These are phyloP conservation scores for Alouatta palliata DNA, from an alignment of 2,113 vertebrate genomes.

Conservation along the genomic window DNA sequence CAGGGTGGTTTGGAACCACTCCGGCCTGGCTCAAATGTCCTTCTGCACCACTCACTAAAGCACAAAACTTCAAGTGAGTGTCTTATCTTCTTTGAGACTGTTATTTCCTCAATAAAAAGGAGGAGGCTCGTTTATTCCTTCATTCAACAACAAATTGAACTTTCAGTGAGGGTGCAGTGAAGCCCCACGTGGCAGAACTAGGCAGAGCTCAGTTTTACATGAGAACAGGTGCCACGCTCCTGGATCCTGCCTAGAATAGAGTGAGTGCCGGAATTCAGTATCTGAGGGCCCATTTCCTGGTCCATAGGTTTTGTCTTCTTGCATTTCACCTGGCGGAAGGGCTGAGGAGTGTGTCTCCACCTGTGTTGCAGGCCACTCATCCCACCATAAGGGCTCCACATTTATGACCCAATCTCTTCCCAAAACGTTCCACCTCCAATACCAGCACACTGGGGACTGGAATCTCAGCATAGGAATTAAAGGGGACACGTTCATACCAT, in stretches of 20 bases:
- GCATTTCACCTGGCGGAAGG: neutral
- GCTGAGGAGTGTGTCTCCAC: neutral
- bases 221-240: fast-evolving
- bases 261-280: neutral
- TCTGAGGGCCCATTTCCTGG: neutral
- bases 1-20: fast-evolving
- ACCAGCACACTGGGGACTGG: neutral
- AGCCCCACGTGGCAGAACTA: neutral
- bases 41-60: neutral
- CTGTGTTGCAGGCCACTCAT: neutral
- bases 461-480: neutral
- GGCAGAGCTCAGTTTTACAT: neutral
- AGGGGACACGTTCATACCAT: neutral
- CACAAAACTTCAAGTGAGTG: neutral
- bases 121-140: neutral
- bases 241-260: too few species aligned
- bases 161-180: fast-evolving
- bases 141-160: neutral
- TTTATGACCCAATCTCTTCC: neutral
- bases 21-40: neutral
- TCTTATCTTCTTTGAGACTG: neutral
- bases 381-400: neutral
- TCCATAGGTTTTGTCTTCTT: neutral
- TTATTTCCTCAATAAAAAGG: too few species aligned
- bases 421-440: neutral